Evolutionary conservation across 2,797 vertebrate species (phyloP), one percentile per base, ranked within the genome.

Genomic region (Hapalemur alaotrensis): DNA sequence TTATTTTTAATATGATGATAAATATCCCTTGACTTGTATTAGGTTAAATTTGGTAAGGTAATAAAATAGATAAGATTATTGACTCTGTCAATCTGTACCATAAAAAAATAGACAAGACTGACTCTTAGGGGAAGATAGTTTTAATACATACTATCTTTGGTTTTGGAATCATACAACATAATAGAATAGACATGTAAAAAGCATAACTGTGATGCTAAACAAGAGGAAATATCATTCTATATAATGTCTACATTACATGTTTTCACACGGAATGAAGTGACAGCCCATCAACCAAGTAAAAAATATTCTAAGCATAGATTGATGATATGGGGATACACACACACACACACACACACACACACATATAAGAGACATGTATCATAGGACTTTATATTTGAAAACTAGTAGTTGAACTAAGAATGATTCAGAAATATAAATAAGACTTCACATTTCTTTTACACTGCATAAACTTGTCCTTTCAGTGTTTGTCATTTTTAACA

Each of bases 1-100:
- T 52, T 85, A n/a, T 18, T 54, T 86, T 97, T 54, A 84, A 46
- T n/a, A 90, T 25, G 41, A 94, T 97, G 28, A 95, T 86, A 28
- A 43, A 90, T 59, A 78, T 48, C 87, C n/a, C n/a, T 46, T 46
- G n/a, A 75, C 17, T 95, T 32, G 41, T 69, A 46, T 69, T 17
- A 59, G 28, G 65, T 75, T 85, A 95, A 96, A 38, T 80, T 18
- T 88, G 41, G 50, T 12, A 82, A 48, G 32, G 22, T 69, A 91
- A 69, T 63, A 80, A 94, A 94, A 88, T 32, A 87, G 38, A 88
- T 4, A 63, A 70, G 30, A 28, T 15, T 76, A 65, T 18, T 7
- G 61, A n/a, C 17, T 65, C 61, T 65, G 61, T 65, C 32, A 65
- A n/a, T 15, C 32, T 65, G 6, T 65, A 65, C 61, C 32, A 32